Percentiles rank a stretch among this genome's conserved stretches.
These are phyloP conservation scores for Corythaeola cristata DNA, from an alignment of 2,113 vertebrate species.

Conservation along the genomic window DNA sequence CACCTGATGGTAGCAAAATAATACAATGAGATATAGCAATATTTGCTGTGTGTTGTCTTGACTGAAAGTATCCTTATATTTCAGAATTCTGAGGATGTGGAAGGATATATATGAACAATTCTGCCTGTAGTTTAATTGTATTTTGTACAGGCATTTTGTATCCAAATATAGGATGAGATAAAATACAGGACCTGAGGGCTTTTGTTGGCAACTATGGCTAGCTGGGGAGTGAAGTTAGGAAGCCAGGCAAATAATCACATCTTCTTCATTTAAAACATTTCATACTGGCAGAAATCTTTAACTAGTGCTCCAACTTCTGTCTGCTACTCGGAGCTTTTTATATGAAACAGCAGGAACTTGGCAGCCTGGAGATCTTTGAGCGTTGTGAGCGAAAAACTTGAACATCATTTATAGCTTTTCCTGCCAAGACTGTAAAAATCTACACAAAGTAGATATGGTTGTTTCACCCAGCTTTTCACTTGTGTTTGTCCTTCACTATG, in stretches of 20 bases:
- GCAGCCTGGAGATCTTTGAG: constrained; percentile 50
- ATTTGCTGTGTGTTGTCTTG: not conserved
- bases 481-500: constrained; percentile 21
- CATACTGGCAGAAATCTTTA: constrained; percentile 60
- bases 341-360: constrained; percentile 64
- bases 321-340: constrained; percentile 59
- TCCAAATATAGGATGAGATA: not conserved
- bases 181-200: not conserved
- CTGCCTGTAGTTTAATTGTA: not conserved
- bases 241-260: constrained; percentile 41
- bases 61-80: not conserved
- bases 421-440: constrained; percentile 56
- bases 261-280: constrained; percentile 57
- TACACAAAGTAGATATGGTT: constrained; percentile 32
- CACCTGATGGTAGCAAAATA: not conserved
- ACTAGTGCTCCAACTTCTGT: constrained; percentile 56
- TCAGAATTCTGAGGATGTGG: not conserved
- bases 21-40: not conserved
- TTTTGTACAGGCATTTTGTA: not conserved
- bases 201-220: not conserved
- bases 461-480: constrained; percentile 33
- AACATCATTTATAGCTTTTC: constrained; percentile 52
- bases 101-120: not conserved
- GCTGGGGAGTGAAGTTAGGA: not conserved
- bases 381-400: not conserved